Percentiles rank a stretch among this genome's conserved stretches.
These are phyloP conservation scores for Sesia bembeciformis DNA, from an alignment of 2,888 invertebrate genomes.

Conservation along the genomic window DNA sequence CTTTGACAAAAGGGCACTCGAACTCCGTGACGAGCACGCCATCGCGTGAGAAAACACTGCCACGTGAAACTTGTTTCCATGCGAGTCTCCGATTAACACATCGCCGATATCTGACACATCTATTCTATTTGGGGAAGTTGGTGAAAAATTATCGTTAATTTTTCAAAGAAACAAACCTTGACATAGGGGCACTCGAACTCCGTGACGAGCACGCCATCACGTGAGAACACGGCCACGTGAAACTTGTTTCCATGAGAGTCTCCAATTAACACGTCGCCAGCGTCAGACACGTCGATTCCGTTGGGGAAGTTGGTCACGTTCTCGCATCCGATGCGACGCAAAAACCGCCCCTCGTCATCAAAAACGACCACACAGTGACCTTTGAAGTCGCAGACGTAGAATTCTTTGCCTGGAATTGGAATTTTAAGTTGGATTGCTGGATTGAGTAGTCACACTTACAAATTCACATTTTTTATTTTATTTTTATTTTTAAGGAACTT, in stretches of 20 bases:
- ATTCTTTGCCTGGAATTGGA: conserved; percentile 82
- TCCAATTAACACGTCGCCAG: conserved; percentile 96
- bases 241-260: conserved; percentile 98
- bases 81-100: conserved; percentile 96
- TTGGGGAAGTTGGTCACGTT: conserved; percentile 97
- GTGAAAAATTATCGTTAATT: conserved; percentile 59
- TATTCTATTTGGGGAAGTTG: conserved; percentile 96
- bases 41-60: conserved; percentile 94
- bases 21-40: conserved; percentile 92
- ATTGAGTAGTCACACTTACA: too few species aligned
- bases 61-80: conserved; percentile 98
- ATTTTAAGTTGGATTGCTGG: neutral
- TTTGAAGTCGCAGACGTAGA: conserved; percentile 98
- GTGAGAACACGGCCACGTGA: conserved; percentile 95
- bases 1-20: conserved; percentile 98
- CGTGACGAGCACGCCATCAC: conserved; percentile 88
- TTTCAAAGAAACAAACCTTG: conserved; percentile 77
- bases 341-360: conserved; percentile 92
- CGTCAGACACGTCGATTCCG: conserved; percentile 97
- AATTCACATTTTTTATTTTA: too few species aligned
- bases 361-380: conserved; percentile 98
- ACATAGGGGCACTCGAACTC: conserved; percentile 98
- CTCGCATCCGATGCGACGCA: conserved; percentile 95
- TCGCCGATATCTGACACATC: conserved; percentile 98
- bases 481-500: too few species aligned